phyloP scores from a whole-genome alignment of 2,797 vertebrate genomes.

The Enteromius fasciolatus region DNA sequence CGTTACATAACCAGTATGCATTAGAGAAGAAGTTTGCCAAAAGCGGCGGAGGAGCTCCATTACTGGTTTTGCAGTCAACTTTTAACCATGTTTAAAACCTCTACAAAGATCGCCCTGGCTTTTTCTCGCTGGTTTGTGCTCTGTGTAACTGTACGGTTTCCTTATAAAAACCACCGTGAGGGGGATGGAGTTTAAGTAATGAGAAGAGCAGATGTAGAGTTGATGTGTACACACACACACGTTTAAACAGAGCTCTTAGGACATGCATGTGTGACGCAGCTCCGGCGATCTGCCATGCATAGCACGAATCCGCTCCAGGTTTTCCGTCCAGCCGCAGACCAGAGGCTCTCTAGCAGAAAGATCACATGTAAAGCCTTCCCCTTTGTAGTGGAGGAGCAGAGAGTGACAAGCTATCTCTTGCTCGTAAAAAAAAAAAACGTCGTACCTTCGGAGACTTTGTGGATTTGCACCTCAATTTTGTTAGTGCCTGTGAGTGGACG shows the following conservation, averaged over 20 bases:
- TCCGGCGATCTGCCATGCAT: constrained; percentile 53
- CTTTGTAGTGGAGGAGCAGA: constrained; percentile 89
- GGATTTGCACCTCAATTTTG: constrained; percentile 71
- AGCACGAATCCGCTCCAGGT: constrained; percentile 75
- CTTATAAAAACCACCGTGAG: constrained; percentile 29
- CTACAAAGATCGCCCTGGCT: constrained; percentile 64
- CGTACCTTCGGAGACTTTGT: constrained; percentile 69
- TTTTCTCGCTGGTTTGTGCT: constrained; percentile 63
- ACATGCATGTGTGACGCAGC: constrained; percentile 12
- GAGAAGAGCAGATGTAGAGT: constrained; percentile 19
- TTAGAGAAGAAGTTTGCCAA: constrained; percentile 66
- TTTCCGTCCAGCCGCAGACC: constrained; percentile 75
- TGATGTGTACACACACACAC: constrained; percentile 16
- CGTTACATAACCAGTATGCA: constrained; percentile 75
- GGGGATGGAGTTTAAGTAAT: constrained; percentile 42
- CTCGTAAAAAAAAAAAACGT: constrained; percentile 76
- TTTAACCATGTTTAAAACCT: constrained; percentile 68
- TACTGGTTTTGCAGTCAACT: constrained; percentile 75
- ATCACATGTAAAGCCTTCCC: constrained; percentile 90
- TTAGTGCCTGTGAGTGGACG: constrained; percentile 74
- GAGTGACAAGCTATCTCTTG: constrained; percentile 88
- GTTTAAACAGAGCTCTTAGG: constrained; percentile 46
- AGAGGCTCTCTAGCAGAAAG: constrained; percentile 87
- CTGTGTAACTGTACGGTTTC: constrained; percentile 54
- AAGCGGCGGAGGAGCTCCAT: constrained; percentile 61